phyloP scores from a whole-genome alignment of 1,140 invertebrate genomes.

The Anthonomus grandis region DNA sequence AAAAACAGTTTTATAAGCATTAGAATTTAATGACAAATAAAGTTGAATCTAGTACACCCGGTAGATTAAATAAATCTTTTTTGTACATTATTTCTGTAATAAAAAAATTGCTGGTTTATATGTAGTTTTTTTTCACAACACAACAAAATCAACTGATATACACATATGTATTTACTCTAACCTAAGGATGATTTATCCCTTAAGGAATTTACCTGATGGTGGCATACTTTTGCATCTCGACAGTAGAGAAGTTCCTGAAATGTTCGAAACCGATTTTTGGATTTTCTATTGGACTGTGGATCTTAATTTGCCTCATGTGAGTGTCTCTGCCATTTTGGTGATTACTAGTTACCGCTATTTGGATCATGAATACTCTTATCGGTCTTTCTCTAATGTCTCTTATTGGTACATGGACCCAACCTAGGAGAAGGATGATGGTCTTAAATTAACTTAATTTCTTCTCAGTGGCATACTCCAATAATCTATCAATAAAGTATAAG shows the following conservation, averaged over 20 bases:
- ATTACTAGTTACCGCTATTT: constrained; percentile 95
- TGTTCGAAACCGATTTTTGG: constrained; percentile 69
- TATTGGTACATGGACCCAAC: constrained; percentile 92
- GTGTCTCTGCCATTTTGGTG: constrained; percentile 98
- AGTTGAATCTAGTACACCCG: no score
- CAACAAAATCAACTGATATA: no score
- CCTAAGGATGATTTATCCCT: no score
- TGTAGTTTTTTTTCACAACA: no score
- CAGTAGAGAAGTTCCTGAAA: constrained; percentile 74
- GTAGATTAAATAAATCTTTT: no score
- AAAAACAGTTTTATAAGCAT: no score
- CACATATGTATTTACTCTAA: no score
- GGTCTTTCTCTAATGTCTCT: constrained; percentile 85
- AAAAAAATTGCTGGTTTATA: no score
- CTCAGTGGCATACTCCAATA: neutral
- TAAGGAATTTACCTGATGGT: constrained; percentile 69
- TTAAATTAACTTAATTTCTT: neutral
- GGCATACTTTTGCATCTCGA: constrained; percentile 77
- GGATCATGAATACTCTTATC: constrained; percentile 93
- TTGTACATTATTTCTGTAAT: no score
- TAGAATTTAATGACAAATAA: no score
- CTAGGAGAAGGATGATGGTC: constrained; percentile 48
- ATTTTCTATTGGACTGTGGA: constrained; percentile 87
- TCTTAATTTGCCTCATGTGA: constrained; percentile 95
- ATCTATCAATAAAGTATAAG: constrained; percentile 1